A percentile compares a stretch with the other conserved stretches of the same genome.
Conservation (phyloP, 2,797 vertebrate species). For the Pseudochaenichthys georgianus region DNA sequence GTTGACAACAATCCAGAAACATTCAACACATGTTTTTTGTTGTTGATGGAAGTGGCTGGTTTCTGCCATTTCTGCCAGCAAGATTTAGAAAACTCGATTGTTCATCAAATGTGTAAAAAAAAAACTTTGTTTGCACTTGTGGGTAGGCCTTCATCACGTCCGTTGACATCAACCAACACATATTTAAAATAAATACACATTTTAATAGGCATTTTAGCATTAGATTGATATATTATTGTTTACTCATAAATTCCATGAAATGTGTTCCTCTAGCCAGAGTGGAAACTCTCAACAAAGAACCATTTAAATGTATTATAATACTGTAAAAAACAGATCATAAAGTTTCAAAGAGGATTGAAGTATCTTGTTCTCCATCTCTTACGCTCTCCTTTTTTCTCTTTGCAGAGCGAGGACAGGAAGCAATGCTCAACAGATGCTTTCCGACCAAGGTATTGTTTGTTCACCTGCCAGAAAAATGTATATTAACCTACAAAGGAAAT, state of each 20-base stretch:
- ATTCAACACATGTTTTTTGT: too few relatives aligned
- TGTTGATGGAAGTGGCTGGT: too few relatives aligned
- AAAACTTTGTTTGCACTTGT: too few relatives aligned
- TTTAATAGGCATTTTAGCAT: not conserved
- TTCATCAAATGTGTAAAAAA: too few relatives aligned
- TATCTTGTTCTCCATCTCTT: not conserved
- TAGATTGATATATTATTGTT: not conserved
- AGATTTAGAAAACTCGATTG: too few relatives aligned
- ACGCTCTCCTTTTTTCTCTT: conserved; percentile 28
- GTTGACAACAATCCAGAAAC: too few relatives aligned
- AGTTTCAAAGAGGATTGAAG: not conserved
- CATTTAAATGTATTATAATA: not conserved
- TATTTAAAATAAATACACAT: not conserved
- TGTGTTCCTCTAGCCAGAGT: not conserved
- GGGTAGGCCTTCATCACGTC: not conserved
- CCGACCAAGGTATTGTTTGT: conserved; percentile 78
- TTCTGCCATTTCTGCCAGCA: too few relatives aligned
- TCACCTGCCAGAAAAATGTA: not conserved
- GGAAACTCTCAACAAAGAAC: not conserved
- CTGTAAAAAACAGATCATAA: not conserved
- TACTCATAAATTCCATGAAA: not conserved
- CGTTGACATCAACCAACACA: not conserved
- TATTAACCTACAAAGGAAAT: not conserved
- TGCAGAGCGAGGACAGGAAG: conserved; percentile 83
- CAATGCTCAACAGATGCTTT: conserved; percentile 84